These are phyloP conservation scores for Pygmarrhopalites habei DNA, from an alignment of 1,140 invertebrate genomes.

Conservation along the genomic window DNA sequence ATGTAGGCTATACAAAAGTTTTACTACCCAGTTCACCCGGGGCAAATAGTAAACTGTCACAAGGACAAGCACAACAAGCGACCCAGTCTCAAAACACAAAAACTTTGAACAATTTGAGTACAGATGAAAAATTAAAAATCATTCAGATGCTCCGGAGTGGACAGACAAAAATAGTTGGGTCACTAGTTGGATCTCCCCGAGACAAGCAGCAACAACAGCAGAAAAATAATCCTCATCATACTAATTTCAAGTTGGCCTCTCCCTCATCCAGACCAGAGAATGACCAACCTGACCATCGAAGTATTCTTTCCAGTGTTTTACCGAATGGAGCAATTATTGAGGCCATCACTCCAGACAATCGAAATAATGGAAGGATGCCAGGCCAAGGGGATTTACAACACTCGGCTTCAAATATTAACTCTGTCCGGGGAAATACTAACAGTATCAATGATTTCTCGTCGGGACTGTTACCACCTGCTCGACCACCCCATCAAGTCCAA, in stretches of 20 bases:
- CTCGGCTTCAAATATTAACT: no score
- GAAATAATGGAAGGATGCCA: no score
- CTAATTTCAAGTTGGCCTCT: not conserved
- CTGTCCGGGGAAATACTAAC: no score
- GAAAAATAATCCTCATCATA: not conserved
- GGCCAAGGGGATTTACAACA: no score
- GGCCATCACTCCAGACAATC: constrained; percentile 13
- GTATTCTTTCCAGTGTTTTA: constrained; percentile 15
- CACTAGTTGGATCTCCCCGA: not conserved
- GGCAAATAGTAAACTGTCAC: constrained; percentile 20
- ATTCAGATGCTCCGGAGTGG: constrained; percentile 14
- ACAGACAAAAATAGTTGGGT: constrained; percentile 7
- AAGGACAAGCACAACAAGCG: constrained; percentile 2
- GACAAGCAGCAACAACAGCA: not conserved
- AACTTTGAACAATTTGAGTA: constrained; percentile 8
- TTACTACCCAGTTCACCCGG: constrained; percentile 29
- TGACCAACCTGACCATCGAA: constrained; percentile 2
- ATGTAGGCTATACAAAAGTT: constrained; percentile 33
- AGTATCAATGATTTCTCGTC: no score
- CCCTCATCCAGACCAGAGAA: no score
- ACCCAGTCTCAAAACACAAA: constrained; percentile 13
- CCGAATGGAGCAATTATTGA: constrained; percentile 31
- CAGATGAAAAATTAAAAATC: constrained; percentile 30
- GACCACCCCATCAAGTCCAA: not conserved
- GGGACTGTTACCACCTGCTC: no score